Conservation (phyloP, 2,797 vertebrate genomes). For the Falco columbarius region DNA sequence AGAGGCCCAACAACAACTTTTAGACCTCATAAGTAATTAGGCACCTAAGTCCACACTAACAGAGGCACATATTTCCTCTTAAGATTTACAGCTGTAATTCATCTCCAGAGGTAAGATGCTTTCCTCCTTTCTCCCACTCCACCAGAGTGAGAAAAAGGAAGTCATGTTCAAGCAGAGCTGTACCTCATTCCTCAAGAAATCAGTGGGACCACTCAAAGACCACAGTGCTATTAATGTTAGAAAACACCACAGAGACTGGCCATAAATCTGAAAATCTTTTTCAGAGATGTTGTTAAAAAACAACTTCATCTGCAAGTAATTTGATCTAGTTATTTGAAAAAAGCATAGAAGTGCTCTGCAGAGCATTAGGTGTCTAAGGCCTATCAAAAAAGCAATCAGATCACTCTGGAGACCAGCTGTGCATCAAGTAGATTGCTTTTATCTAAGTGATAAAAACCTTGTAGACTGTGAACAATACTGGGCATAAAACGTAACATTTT, state of each 20-base stretch:
- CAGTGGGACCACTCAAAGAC: background rate
- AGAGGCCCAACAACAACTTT: background rate
- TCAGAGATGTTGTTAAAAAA: background rate
- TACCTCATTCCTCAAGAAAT: background rate
- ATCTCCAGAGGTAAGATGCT: background rate
- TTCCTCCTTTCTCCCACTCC: background rate
- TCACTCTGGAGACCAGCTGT: conserved; percentile 64
- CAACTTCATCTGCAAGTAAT: conserved; percentile 43
- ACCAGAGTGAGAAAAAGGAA: background rate
- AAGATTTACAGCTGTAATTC: background rate
- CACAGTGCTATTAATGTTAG: background rate
- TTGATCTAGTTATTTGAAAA: conserved; percentile 53
- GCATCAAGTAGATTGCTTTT: conserved; percentile 70
- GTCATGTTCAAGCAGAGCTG: background rate
- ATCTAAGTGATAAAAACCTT: conserved; percentile 75
- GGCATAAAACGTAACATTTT: conserved; percentile 64
- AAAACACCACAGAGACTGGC: background rate
- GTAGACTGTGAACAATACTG: conserved; percentile 68
- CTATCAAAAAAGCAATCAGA: conserved; percentile 66
- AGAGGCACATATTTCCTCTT: background rate
- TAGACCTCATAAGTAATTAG: background rate
- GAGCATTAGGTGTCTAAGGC: conserved; percentile 51
- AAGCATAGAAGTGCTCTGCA: background rate
- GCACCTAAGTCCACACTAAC: background rate
- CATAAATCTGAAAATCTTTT: conserved; percentile 17